Conservation (phyloP, 2,113 vertebrate genomes). For the Geococcyx californianus region DNA sequence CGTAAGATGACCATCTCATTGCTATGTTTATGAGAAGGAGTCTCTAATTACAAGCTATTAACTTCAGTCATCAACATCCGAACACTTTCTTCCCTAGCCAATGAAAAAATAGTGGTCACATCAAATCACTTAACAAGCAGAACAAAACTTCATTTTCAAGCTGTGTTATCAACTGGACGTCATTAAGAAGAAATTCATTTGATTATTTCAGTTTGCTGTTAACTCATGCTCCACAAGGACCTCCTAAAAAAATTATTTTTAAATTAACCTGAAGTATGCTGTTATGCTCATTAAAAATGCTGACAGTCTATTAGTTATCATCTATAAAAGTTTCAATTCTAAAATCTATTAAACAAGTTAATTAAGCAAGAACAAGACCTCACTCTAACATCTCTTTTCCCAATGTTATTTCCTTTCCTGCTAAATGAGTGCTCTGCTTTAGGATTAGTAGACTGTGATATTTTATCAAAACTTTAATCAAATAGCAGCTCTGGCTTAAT, state of each 20-base stretch:
- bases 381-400: background rate
- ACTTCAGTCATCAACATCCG: background rate
- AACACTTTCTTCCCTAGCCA: background rate
- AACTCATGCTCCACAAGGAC: background rate
- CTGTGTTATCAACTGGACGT: background rate
- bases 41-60: background rate
- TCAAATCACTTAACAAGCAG: background rate
- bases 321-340: background rate
- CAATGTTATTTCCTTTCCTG: background rate
- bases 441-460: conserved; percentile 13
- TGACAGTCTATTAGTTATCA: background rate
- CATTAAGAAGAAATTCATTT: background rate
- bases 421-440: background rate
- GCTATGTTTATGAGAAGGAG: background rate
- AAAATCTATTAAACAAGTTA: conserved; percentile 21
- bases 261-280: background rate
- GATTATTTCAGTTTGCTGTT: background rate
- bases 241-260: background rate
- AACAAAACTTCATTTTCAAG: background rate
- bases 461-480: conserved; percentile 46
- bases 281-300: background rate
- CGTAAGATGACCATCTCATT: background rate
- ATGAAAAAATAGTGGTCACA: background rate
- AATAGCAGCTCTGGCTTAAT: conserved; percentile 18
- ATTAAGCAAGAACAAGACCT: conserved; percentile 27